Evolutionary conservation across 2,797 vertebrate species (phyloP).

Genomic region (Parambassis ranga): DNA sequence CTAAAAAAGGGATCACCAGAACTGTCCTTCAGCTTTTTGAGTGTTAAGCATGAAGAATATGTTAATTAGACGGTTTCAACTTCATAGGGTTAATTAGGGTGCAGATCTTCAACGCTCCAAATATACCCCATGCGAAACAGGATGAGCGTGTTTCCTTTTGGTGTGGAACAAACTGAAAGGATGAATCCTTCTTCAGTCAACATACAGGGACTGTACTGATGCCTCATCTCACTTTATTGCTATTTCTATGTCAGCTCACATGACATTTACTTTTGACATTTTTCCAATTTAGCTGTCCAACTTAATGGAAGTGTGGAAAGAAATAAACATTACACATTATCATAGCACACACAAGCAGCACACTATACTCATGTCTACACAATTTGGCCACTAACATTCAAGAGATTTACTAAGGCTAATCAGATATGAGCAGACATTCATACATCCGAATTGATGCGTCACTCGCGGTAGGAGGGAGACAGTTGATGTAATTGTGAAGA

Average conservation of each 20-base stretch:
- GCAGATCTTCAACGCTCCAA: background rate
- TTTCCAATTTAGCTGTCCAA: conserved; percentile 62
- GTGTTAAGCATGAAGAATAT: background rate
- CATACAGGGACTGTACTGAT: background rate
- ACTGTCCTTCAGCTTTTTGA: background rate
- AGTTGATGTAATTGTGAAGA: conserved; percentile 35
- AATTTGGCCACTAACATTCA: background rate
- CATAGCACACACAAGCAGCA: background rate
- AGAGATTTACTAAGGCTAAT: conserved; percentile 22
- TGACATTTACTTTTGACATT: conserved; percentile 25
- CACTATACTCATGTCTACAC: background rate
- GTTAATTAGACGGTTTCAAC: background rate
- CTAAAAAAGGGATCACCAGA: background rate
- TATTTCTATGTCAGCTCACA: conserved; percentile 20
- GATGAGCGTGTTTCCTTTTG: background rate
- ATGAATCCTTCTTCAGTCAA: background rate
- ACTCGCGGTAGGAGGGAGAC: conserved; percentile 27
- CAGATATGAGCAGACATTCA: conserved; percentile 34
- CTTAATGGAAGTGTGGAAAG: conserved; percentile 6
- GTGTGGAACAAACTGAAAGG: background rate
- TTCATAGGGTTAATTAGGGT: background rate
- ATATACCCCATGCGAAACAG: background rate
- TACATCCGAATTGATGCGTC: conserved; percentile 32
- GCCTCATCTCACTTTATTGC: conserved; percentile 5
- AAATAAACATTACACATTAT: background rate